Base-by-base conservation (phyloP, 2,888 invertebrate species). In the Microctonus hyperodae region DNA sequence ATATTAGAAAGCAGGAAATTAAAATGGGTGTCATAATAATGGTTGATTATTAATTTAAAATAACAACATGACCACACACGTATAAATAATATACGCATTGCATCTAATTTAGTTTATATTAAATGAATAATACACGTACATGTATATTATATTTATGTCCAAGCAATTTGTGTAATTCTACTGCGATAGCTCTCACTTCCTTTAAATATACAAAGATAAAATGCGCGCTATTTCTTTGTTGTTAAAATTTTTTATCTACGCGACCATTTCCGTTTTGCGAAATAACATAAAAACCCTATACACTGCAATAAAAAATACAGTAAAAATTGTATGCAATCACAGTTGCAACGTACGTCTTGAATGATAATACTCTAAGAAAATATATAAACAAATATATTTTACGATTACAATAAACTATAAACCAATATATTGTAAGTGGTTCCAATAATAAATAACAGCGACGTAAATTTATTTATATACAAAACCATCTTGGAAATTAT, bases 131-230 rank as follows among this genome's bases (percentile, higher is more conserved):
- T n/a, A n/a, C n/a, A 28, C 28, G 28, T 28, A n/a, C n/a, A 28
- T 5, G 3, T 7, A 3, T 28, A 28, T 28, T 28, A 28, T 28
- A 28, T 31, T 55, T 31, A 31, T 44, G 16, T n/a, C 16, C 7
- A 16, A 44, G 16, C 44, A 44, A 44, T 44, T 44, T 16, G 44
- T 44, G 44, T 44, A n/a, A n/a, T n/a, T 31, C n/a, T 16, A 23
- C 25, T 53, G 28, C 53, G 31, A 25, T 55, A 61, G 58, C 28
- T 61, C 61, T 66, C 61, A 66, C 66, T 66, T 66, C 66, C 66
- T 66, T 31, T 56, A 57, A 61, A 66, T 35, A 5, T 10, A 31
- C 44, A n/a, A 40, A 48, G 37, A 35, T 37, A 25, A 35, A 22
- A 25, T 44, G 9, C 44, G 11, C 13, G 40, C n/a, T 25, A 44